Evolutionary conservation across 37 sponge, comb jelly and placozoan species (phyloP).

Genomic region (Crambe crambe): DNA sequence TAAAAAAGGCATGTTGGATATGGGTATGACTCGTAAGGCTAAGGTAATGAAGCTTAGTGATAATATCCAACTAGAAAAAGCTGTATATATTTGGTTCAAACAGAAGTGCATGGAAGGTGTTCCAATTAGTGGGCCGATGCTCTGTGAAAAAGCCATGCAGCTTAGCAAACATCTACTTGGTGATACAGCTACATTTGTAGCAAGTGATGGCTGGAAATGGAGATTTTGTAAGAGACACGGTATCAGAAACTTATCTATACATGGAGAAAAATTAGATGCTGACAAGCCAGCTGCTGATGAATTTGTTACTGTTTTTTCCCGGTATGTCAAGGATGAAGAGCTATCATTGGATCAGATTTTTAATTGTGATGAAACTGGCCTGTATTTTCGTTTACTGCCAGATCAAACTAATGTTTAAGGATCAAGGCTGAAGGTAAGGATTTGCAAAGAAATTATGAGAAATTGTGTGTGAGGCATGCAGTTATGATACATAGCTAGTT

Average conservation of each 20-base stretch:
- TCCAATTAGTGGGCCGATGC: constrained; percentile 24
- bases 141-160: constrained; percentile 13
- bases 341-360: constrained; percentile 34
- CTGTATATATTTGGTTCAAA: constrained; percentile 26
- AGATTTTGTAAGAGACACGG: constrained; percentile 43
- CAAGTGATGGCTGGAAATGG: constrained; percentile 32
- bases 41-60: constrained; percentile 47
- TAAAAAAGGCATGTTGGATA: constrained; percentile 10
- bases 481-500: no score
- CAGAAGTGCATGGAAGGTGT: constrained; percentile 37
- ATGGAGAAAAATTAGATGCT: constrained; percentile 42
- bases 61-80: constrained; percentile 12
- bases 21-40: constrained; percentile 29
- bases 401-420: no score
- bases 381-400: constrained; percentile 67
- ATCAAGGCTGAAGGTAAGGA: no score
- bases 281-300: constrained; percentile 6
- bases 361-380: constrained; percentile 86
- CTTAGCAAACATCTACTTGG: background rate
- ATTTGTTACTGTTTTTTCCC: background rate
- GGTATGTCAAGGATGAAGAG: background rate
- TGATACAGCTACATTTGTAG: background rate
- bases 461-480: no score
- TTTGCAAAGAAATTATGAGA: no score
- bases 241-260: constrained; percentile 27